Evolutionary conservation across 2,797 vertebrate genomes (phyloP).

Genomic region (Lutjanus campechanus): DNA sequence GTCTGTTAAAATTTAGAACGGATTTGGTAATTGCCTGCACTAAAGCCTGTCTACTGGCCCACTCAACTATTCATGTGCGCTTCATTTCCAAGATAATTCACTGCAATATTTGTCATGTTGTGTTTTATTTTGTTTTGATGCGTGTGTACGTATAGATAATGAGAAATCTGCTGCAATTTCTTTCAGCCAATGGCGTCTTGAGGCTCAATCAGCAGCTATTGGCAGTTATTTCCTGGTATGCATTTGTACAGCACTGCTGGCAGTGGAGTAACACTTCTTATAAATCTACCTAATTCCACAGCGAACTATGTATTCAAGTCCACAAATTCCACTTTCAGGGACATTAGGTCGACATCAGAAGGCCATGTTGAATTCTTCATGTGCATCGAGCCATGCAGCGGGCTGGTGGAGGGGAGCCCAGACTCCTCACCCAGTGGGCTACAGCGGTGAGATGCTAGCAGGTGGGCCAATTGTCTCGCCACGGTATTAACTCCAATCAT

Average conservation of each 20-base stretch:
- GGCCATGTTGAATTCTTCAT: conserved; percentile 58
- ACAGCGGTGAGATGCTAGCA: conserved; percentile 54
- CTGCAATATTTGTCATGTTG: conserved; percentile 43
- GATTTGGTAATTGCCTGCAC: conserved; percentile 64
- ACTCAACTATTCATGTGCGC: conserved; percentile 48
- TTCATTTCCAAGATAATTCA: conserved; percentile 58
- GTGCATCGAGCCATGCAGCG: conserved; percentile 65
- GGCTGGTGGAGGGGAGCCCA: conserved; percentile 46
- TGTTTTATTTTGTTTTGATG: conserved; percentile 26
- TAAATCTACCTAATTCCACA: conserved; percentile 35
- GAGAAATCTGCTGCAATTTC: conserved; percentile 18
- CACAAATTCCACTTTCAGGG: conserved; percentile 40
- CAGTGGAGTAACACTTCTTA: conserved; percentile 7
- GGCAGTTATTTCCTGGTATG: conserved; percentile 12
- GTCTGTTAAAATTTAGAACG: conserved; percentile 63
- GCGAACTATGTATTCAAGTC: conserved; percentile 30
- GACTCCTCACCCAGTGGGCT: conserved; percentile 51
- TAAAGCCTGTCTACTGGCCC: conserved; percentile 53
- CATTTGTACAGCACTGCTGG: conserved; percentile 22
- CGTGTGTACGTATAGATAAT: conserved; percentile 25
- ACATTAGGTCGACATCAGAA: conserved; percentile 54
- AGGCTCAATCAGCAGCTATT: conserved; percentile 8
- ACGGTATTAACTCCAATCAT: conserved; percentile 72
- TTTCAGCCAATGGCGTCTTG: neutral
- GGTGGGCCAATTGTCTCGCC: conserved; percentile 72